Evolutionary conservation across 2,113 vertebrate genomes (phyloP), one percentile per base, ranked within the genome.

Genomic region (Eleginops maclovinus): DNA sequence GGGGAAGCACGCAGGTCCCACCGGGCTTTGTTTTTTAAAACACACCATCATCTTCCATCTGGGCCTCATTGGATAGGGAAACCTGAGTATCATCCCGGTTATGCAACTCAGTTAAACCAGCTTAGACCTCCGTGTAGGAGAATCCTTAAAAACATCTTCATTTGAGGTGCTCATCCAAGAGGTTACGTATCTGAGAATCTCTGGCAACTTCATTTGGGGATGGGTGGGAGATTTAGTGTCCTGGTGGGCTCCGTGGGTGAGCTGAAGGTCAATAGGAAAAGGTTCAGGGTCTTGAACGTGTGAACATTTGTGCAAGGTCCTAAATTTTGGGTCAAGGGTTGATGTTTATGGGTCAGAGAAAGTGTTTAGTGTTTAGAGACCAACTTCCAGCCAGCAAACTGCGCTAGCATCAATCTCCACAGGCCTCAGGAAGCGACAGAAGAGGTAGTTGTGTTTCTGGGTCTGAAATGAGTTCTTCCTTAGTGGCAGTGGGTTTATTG

Each of bases 401-500:
- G 66, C 62, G 61, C 75, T 72, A 83, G 84, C 68, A 80, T 87
- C 51, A 43, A 9, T 84, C 63, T 73, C 54, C 22, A 46, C 60
- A 55, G 67, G 49, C 76, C 62, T 51, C 78, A 82, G 89, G 79
- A 90, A 83, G 81, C 24, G 3, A 72, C 54, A 76, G 78, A 72
- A 62, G 73, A 86, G 75, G 80, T 83, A 73, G 79, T 88, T 86
- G 79, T 87, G 82, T 91, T 91, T 89, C 86, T 65, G 80, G 70
- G 77, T 82, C 85, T 81, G 85, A 90, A 84, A 88, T 65, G 66
- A 85, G 79, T 72, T 87, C 86, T 91, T 89, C 87, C 90, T 88
- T 72, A 76, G 87, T 69, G 85, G 86, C 82, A 82, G 85, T 62
- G 53, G 44, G 92, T 94, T 95, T 95, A 94, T 95, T 95, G 91